A percentile compares a stretch with the other conserved stretches of the same genome.
phyloP scores from a whole-genome alignment of 2,113 vertebrate genomes.

The Muntiacus reevesi region DNA sequence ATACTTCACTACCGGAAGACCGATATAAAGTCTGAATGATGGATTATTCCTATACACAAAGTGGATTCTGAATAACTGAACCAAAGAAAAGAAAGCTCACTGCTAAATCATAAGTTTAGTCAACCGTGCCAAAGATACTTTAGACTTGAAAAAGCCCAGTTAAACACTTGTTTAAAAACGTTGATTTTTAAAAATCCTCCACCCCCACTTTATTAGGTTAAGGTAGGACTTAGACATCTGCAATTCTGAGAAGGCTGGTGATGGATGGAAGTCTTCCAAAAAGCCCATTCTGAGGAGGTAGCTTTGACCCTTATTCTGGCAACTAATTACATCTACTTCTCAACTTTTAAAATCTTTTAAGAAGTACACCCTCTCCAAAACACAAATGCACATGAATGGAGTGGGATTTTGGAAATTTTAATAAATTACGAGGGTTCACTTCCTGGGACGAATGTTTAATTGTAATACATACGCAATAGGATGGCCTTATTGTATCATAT shows the following conservation, averaged over 20 bases:
- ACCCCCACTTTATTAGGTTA: not conserved
- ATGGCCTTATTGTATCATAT: not conserved
- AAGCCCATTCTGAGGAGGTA: not conserved
- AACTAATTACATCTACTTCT: not conserved
- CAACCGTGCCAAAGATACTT: not conserved
- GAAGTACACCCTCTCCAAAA: not conserved
- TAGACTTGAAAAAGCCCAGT: not conserved
- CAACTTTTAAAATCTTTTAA: not conserved
- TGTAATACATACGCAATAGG: not conserved
- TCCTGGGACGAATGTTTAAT: not conserved
- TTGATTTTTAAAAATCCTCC: not conserved
- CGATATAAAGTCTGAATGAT: slow-evolving; percentile 80
- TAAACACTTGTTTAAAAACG: not conserved
- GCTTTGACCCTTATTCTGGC: not conserved
- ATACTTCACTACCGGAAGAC: slow-evolving; percentile 86
- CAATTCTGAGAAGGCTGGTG: not conserved
- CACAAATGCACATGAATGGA: not conserved
- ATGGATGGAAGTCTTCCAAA: not conserved
- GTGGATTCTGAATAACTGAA: not conserved
- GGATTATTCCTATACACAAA: not conserved
- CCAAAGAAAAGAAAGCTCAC: not conserved
- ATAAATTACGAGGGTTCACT: not conserved
- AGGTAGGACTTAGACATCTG: not conserved
- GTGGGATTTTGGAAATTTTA: not conserved
- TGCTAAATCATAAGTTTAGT: not conserved